Base-by-base conservation (phyloP, 1,140 invertebrate genomes). In the Trichonephila clavata region DNA sequence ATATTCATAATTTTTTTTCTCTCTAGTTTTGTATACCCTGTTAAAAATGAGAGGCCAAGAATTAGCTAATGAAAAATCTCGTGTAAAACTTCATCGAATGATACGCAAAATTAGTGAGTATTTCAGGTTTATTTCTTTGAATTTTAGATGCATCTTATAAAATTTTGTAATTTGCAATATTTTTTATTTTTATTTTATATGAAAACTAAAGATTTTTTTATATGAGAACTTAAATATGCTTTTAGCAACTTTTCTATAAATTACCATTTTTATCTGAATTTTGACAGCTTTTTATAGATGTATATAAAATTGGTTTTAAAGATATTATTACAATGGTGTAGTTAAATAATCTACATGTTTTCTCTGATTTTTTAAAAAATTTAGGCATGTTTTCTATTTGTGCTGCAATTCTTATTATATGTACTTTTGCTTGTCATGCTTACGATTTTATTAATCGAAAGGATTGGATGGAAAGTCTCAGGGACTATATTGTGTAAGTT, bases 401-500 rank as follows among this genome's bases (percentile, higher is more conserved):
- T 61, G 97, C 97, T 16, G 80, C 96, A 5, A 80, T 95, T 2
- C 96, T 98, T 63, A 96, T 98, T 3, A 95, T 97, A n/a, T 97
- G 97, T 61, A 98, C 97, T 16, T 97, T 98, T 95, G 97, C 97
- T 60, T 98, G 97, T 94, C 98, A 98, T 95, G 95, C 97, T 24
- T 97, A 98, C 94, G 97, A 98, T 94, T 98, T 98, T 95, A 95
- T 97, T 43, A 97, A 98, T 95, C 97, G 97, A 3, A 96, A 97
- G 0, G 95, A 97, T 50, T 99, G 98, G 98, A 96, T 97, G 86
- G 96, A 97, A 71, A 98, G 97, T 93, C 97, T 98, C 32, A 96
- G 97, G 95, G 96, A 97, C 94, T 98, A 97, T 95, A 97, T 98
- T 95, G 97, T 98, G 98, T 99, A 96, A 98, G 97, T 97, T 65